Percentiles rank a stretch among this genome's conserved stretches.
Conservation (phyloP, 2,113 vertebrate species). For the Sus scrofa region DNA sequence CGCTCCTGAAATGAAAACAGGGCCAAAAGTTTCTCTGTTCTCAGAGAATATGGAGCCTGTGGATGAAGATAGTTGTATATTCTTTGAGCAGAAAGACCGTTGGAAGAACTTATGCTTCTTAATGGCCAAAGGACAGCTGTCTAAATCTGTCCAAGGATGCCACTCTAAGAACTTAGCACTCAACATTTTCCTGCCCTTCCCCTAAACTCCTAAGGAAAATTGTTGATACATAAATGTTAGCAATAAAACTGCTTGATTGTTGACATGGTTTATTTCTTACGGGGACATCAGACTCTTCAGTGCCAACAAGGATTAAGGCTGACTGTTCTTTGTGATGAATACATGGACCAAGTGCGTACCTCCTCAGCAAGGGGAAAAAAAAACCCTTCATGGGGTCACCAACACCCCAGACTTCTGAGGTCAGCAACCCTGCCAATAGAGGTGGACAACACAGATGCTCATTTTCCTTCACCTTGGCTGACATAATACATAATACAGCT, state of each 20-base stretch:
- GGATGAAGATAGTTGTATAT: not conserved
- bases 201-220: not conserved
- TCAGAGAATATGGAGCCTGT: not conserved
- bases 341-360: not conserved
- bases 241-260: not conserved
- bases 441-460: not conserved
- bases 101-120: not conserved
- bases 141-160: not conserved
- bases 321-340: not conserved
- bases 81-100: not conserved
- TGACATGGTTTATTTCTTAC: not conserved
- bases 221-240: not conserved
- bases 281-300: not conserved
- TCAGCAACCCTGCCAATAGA: not conserved
- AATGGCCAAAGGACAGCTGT: not conserved
- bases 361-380: not conserved
- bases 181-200: not conserved
- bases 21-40: not conserved
- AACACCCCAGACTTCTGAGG: not conserved
- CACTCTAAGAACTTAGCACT: not conserved
- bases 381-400: not conserved
- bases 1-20: not conserved
- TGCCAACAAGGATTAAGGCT: not conserved
- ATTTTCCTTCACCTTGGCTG: not conserved
- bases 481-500: not conserved